phyloP scores from a whole-genome alignment of 2,797 vertebrate species.

The Anomalospiza imberbis region DNA sequence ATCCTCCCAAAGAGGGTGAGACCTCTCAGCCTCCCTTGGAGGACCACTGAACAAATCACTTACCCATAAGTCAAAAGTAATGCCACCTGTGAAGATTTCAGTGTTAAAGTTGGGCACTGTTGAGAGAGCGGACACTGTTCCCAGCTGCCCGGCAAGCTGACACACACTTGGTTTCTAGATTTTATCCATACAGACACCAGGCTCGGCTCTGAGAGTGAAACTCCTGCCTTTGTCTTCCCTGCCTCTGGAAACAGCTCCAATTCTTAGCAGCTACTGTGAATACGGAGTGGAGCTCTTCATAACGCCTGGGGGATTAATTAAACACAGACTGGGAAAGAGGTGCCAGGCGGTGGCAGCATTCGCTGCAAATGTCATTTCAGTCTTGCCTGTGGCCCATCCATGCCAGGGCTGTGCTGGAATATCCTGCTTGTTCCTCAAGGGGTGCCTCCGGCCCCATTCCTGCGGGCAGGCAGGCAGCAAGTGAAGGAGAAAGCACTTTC shows the following conservation, averaged over 20 bases:
- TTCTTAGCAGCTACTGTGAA: neutral
- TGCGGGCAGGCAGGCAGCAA: slow-evolving; percentile 8
- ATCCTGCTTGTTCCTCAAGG: neutral
- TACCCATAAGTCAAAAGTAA: neutral
- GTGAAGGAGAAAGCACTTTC: neutral
- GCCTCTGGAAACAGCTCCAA: neutral
- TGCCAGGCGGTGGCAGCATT: slow-evolving; percentile 47
- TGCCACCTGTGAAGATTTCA: neutral
- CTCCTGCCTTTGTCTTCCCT: neutral
- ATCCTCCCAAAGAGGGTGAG: neutral
- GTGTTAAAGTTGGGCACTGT: neutral
- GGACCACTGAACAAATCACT: neutral
- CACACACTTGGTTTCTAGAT: neutral
- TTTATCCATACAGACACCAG: neutral
- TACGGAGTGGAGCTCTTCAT: accelerated
- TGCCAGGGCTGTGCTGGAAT: neutral
- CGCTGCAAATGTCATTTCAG: neutral
- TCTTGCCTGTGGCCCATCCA: neutral
- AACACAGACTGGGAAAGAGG: neutral
- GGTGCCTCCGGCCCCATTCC: neutral
- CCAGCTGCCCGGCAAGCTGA: neutral
- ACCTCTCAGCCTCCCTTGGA: neutral
- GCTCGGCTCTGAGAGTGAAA: neutral
- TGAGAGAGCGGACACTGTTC: neutral
- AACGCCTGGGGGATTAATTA: neutral